A percentile compares a stretch with the other conserved stretches of the same genome.
Evolutionary conservation across 2,888 invertebrate genomes (phyloP).

Genomic region (Sphaerolaimus hirsutus): DNA sequence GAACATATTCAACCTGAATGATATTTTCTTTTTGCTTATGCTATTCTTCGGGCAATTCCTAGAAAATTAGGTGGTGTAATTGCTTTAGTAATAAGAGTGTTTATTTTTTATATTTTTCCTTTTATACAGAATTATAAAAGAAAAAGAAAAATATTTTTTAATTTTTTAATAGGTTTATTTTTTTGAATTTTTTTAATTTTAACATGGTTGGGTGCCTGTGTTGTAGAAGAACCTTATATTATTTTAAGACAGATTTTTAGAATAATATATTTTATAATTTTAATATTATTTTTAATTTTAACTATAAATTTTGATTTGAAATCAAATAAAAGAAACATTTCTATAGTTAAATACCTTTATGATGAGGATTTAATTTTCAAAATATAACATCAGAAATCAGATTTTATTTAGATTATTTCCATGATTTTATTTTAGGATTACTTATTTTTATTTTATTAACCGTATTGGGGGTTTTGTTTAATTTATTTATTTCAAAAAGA

Average conservation of each 20-base stretch:
- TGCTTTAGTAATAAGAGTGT: conserved; percentile 41
- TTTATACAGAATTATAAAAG: neutral
- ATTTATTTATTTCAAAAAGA: conserved; percentile 8
- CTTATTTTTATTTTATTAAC: too few species aligned
- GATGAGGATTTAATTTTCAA: too few species aligned
- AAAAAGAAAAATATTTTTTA: conserved; percentile 1
- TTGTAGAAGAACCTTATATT: conserved; percentile 4
- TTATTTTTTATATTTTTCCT: conserved; percentile 35
- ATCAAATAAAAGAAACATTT: too few species aligned
- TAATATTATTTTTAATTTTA: conserved; percentile 10
- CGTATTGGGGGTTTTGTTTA: conserved; percentile 3
- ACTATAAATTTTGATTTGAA: conserved; percentile 10
- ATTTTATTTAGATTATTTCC: too few species aligned
- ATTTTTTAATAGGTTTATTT: neutral
- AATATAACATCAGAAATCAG: too few species aligned
- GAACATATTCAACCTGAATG: conserved; percentile 58
- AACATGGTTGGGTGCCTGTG: neutral
- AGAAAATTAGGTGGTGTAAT: conserved; percentile 53
- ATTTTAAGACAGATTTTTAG: conserved; percentile 10
- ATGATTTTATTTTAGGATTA: too few species aligned
- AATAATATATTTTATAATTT: conserved; percentile 11
- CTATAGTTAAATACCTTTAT: too few species aligned
- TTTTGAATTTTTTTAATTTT: neutral
- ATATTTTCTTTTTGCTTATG: conserved; percentile 58
- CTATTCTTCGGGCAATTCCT: conserved; percentile 52